These are phyloP conservation scores for Calameuta idolon DNA, from an alignment of 2,888 invertebrate genomes.

Conservation along the genomic window DNA sequence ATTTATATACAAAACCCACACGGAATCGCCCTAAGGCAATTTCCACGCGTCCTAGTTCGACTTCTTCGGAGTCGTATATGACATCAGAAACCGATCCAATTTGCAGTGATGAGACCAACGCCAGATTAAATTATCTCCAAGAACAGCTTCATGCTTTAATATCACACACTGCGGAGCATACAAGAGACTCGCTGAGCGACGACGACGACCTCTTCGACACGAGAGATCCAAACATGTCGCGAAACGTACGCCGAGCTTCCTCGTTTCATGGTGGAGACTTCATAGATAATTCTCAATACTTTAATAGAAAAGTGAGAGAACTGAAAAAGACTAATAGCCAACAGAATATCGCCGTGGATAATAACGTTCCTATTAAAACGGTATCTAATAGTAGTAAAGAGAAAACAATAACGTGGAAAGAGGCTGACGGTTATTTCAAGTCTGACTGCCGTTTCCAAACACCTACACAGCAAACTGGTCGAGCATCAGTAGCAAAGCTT, in stretches of 20 bases:
- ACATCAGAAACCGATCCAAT: constrained; percentile 27
- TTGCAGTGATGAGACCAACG: constrained; percentile 53
- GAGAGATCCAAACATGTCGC: constrained; percentile 64
- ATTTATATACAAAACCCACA: constrained; percentile 71
- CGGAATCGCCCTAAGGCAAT: constrained; percentile 70
- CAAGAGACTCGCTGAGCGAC: constrained; percentile 43
- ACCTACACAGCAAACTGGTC: constrained; percentile 69
- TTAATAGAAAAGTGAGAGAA: constrained; percentile 54
- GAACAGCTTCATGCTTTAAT: constrained; percentile 54
- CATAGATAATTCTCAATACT: constrained; percentile 49
- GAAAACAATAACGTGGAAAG: constrained; percentile 67
- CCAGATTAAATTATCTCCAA: constrained; percentile 51
- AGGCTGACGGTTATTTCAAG: constrained; percentile 71
- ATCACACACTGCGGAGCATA: constrained; percentile 54
- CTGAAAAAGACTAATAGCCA: constrained; percentile 55
- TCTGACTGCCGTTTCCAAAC: constrained; percentile 67
- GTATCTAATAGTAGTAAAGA: constrained; percentile 27
- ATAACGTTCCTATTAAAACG: constrained; percentile 1
- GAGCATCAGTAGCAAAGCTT: constrained; percentile 80
- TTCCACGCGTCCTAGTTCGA: constrained; percentile 66
- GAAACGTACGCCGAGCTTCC: constrained; percentile 55
- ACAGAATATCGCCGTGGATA: constrained; percentile 36
- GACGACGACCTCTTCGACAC: constrained; percentile 62
- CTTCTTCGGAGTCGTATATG: constrained; percentile 42
- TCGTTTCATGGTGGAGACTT: constrained; percentile 60